Evolutionary conservation across 2,113 vertebrate species (phyloP).

Genomic region (Peucedramus taeniatus): DNA sequence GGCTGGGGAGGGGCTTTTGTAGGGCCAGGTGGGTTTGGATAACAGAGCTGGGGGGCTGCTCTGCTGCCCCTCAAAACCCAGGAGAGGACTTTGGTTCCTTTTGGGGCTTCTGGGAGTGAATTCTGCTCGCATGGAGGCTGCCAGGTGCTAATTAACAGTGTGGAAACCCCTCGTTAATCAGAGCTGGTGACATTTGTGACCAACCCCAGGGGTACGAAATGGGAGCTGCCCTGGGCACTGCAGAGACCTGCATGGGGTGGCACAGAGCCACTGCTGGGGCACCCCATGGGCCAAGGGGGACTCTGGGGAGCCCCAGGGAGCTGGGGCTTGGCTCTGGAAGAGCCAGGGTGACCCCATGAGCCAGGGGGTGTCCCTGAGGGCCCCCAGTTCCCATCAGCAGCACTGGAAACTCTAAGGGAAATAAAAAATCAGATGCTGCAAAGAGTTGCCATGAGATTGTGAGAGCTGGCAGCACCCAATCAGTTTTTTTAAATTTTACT

Average conservation of each 20-base stretch:
- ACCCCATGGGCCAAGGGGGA: background rate
- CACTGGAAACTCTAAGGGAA: background rate
- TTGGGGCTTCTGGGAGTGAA: background rate
- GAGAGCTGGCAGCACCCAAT: background rate
- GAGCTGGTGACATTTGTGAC: background rate
- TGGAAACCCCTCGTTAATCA: fast-evolving
- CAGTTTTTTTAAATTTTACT: background rate
- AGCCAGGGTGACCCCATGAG: background rate
- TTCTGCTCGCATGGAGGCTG: background rate
- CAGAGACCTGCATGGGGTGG: background rate
- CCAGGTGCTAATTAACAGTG: background rate
- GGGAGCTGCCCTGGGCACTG: fast-evolving
- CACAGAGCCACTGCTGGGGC: background rate
- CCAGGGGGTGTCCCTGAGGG: background rate
- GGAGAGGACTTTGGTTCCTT: background rate
- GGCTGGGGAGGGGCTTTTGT: background rate
- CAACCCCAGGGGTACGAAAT: fast-evolving
- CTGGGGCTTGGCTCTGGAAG: background rate
- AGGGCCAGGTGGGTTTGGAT: background rate
- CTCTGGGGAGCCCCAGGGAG: background rate
- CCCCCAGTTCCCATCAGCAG: background rate
- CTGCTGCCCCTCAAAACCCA: background rate
- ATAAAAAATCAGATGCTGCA: background rate
- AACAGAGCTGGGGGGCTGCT: fast-evolving
- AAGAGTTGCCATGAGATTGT: background rate